Evolutionary conservation across 2,113 vertebrate genomes (phyloP).

Genomic region (Lasiurus cinereus): DNA sequence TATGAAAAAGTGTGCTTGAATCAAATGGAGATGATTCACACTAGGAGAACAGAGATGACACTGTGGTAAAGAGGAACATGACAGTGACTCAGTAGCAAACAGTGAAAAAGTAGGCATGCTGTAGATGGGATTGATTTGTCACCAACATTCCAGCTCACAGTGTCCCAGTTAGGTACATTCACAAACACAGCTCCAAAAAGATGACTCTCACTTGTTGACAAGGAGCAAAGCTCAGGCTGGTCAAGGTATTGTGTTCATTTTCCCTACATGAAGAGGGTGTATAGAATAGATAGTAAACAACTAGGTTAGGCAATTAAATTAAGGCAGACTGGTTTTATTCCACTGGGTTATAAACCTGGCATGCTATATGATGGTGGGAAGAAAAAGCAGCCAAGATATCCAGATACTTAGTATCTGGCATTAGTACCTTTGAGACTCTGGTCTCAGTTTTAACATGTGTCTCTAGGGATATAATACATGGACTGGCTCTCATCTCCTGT

Average conservation of each 20-base stretch:
- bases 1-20: neutral
- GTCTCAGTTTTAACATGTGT: neutral
- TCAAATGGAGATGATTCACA: neutral
- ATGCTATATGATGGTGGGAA: neutral
- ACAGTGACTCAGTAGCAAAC: neutral
- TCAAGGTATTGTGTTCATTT: neutral
- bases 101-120: neutral
- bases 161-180: neutral
- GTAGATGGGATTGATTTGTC: neutral
- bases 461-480: rapidly evolving
- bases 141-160: neutral
- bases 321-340: neutral
- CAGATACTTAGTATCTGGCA: rapidly evolving
- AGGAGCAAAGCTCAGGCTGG: neutral
- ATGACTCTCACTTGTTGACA: neutral
- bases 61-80: neutral
- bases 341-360: neutral
- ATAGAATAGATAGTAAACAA: neutral
- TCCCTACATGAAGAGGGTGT: neutral
- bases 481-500: neutral
- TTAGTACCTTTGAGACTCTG: neutral
- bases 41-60: neutral
- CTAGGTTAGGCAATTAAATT: neutral
- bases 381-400: too few relatives aligned
- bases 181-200: neutral